phyloP scores from a whole-genome alignment of 1,140 invertebrate genomes.

The Temnothorax curvispinosus region DNA sequence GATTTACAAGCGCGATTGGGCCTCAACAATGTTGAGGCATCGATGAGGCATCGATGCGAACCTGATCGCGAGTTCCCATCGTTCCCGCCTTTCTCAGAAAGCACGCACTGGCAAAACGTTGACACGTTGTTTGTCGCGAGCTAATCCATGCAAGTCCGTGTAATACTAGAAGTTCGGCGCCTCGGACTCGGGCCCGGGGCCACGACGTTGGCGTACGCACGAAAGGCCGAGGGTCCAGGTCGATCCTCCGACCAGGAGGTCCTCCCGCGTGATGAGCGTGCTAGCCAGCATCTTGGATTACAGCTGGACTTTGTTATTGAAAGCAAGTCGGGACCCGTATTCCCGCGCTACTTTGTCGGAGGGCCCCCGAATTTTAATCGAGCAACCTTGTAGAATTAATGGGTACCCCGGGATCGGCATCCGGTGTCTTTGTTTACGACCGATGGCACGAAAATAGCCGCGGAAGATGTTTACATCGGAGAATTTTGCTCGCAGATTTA shows the following conservation, averaged over 20 bases:
- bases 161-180: constrained; percentile 66
- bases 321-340: constrained; percentile 24
- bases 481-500: constrained; percentile 7
- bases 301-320: constrained; percentile 55
- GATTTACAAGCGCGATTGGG: constrained; percentile 35
- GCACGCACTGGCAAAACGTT: constrained; percentile 46
- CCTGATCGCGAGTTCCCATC: constrained; percentile 1
- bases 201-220: neutral
- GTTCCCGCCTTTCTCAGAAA: constrained; percentile 37
- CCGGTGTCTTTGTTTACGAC: constrained; percentile 43
- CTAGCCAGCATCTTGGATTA: constrained; percentile 56
- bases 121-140: constrained; percentile 47
- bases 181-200: neutral
- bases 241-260: constrained; percentile 27
- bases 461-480: neutral
- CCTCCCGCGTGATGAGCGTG: constrained; percentile 33
- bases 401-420: constrained; percentile 11
- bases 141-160: constrained; percentile 41
- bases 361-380: constrained; percentile 38
- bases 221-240: neutral
- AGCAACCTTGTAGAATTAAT: constrained; percentile 54
- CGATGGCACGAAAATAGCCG: neutral
- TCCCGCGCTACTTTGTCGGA: constrained; percentile 50
- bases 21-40: constrained; percentile 25
- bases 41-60: constrained; percentile 27